Base-by-base conservation (phyloP, 2,797 vertebrate genomes). In the Onychomys leucogaster region DNA sequence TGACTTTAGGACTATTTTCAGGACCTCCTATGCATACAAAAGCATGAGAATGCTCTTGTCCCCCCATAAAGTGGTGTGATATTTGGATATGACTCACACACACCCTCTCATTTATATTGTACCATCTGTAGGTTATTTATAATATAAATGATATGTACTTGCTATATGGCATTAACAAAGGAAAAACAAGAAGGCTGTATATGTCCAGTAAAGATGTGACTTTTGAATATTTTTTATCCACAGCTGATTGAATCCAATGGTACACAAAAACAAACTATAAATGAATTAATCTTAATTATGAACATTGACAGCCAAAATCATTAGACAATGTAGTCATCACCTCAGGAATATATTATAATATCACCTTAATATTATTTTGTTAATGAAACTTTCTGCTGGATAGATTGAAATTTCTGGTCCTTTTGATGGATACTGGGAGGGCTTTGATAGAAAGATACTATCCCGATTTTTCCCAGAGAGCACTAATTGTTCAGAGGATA, bases 221-320 rank as follows among this genome's bases (percentile, higher is more conserved):
- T 69, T 59, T 63, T 21, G 12, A 65, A 32, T 41, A 67, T 55
- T 59, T 88, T 34, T 83, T 77, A 89, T 57, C 59, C 34, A 55
- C 59, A 59, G 12, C 34, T 76, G 37, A 49, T 57, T 88, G 57
- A 95, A 82, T 49, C 10, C 29, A 95, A 41, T 23, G 59, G 63
- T 83, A 14, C 11, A 91, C 12, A 96, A 89, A 77, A 96, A 37
- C 32, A 94, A 93, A 17, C 2, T 25, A 49, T 12, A 29, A 69
- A 78, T 76, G 71, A 12, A 91, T 82, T 89, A 29, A 97, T 91
- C 32, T 91, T 57, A 82, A 78, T 69, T 93, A 87, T 65, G 49
- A 78, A 57, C 43, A 91, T 37, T 6, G 9, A 91, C 16, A 91
- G 78, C 41, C 90, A 81, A 84, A 93, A 43, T 71, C 21, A 0